Base-by-base conservation (phyloP, 2,797 vertebrate genomes). In the Girardinus metallicus region DNA sequence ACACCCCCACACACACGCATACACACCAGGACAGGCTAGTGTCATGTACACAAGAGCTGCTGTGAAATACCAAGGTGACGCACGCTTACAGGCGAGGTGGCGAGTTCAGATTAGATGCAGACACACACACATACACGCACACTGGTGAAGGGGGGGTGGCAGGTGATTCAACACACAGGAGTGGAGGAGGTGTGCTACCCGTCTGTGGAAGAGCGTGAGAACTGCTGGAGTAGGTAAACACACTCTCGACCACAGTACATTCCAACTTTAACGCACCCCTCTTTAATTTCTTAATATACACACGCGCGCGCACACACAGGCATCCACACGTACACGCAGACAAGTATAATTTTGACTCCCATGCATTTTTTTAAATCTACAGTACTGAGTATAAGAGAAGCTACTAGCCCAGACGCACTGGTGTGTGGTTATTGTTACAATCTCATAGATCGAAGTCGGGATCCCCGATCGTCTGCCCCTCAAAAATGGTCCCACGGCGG, bases 361-460 rank as follows among this genome's bases (percentile, higher is more conserved):
- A 95, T 94, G 94, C 94, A 93, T 91, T 93, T 74, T 90, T 92
- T 91, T 90, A 13, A 89, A 85, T 95, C 95, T 95, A 96, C 94
- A 94, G 93, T 94, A 95, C 94, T 92, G 93, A 94, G 92, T 95
- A 95, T 94, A 94, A 94, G 92, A 94, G 90, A 96, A 95, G 93
- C 94, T 96, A 95, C 95, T 95, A 93, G 93, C 89, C 92, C 95
- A 94, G 93, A 92, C 91, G 83, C 94, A 96, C 94, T 95, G 95
- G 91, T 94, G 91, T 94, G 95, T 95, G 94, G 93, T 94, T 95
- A 92, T 94, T 93, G 90, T 95, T 96, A 96, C 95, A 96, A 95
- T 96, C 95, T 96, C 93, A 90, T 93, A 92, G 94, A 96, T 94
- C 94, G 91, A 95, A 93, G 92, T 88, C 92, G 91, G 91, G 84